A percentile compares a stretch with the other conserved stretches of the same genome.
Evolutionary conservation across 2,797 vertebrate species (phyloP).

Genomic region (Oreonectes daqikongensis): DNA sequence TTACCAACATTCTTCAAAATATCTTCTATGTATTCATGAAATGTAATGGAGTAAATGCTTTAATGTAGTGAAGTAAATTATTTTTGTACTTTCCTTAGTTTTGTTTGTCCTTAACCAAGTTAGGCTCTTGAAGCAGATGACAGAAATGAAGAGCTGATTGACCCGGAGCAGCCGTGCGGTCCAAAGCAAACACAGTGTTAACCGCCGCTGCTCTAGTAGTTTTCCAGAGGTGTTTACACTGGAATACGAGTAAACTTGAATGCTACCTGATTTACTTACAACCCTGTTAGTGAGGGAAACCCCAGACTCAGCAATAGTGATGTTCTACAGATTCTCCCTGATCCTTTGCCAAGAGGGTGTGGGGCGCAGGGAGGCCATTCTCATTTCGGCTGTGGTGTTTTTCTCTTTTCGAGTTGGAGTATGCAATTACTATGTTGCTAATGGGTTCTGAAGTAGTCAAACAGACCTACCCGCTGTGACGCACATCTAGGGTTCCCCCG

Average conservation of each 20-base stretch:
- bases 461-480: constrained; percentile 69
- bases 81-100: not conserved
- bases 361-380: constrained; percentile 37
- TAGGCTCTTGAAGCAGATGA: constrained; percentile 14
- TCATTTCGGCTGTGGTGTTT: constrained; percentile 56
- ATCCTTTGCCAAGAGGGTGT: not conserved
- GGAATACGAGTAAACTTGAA: constrained; percentile 24
- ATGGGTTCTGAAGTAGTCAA: constrained; percentile 62
- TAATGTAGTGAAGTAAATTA: no score
- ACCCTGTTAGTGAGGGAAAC: constrained; percentile 60
- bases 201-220: constrained; percentile 42
- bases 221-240: constrained; percentile 45
- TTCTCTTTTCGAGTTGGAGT: constrained; percentile 29
- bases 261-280: constrained; percentile 53
- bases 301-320: constrained; percentile 21
- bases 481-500: constrained; percentile 53
- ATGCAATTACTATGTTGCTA: constrained; percentile 69
- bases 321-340: constrained; percentile 46
- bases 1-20: no score
- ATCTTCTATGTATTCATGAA: no score
- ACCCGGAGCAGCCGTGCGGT: not conserved
- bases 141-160: constrained; percentile 4
- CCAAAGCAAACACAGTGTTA: constrained; percentile 29
- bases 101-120: not conserved
- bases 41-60: no score